Evolutionary conservation across 2,113 vertebrate species (phyloP), one percentile per base, ranked within the genome.

Genomic region (Nannobrachium achirus): DNA sequence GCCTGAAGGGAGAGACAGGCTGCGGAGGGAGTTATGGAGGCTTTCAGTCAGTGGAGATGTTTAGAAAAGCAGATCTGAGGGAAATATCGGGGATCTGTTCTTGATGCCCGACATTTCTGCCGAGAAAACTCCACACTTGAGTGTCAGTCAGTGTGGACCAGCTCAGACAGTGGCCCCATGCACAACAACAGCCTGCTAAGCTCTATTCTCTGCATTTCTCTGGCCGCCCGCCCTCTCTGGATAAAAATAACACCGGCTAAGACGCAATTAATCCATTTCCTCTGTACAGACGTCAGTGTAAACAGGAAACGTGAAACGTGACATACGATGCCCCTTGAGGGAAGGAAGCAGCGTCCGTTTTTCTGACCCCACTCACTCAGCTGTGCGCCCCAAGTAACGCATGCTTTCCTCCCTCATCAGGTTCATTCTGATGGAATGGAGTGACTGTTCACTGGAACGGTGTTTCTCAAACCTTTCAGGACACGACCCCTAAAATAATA

Each of bases 341-440:
- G 45, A n/a, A 11, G 20, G 10, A 20, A 18, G 50, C 25, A 5
- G 25, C 18, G n/a, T 18, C 50, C 3, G 18, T 52, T 45, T 58
- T 19, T 56, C 38, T 20, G 4, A 66, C 55, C 51, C 41, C 6
- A 41, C 0, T 50, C 57, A 66, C 59, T 52, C 39, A 71, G 69
- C 55, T 68, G 42, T 14, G 42, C 40, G 1, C 2, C 44, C 19
- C 41, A 10, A 6, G 66, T 4, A 33, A 33, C 25, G 51, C 58
- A 33, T 20, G 57, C 45, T 45, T n/a, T 53, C 49, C 25, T 33
- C 4, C 52, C 19, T 57, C 53, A 53, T 67, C 60, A 64, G 53
- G 11, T 42, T 20, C 11, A 57, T 55, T 71, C 66, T 20, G 38
- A 7, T 60, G 60, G 65, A 55, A 60, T 41, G 63, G 25, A 33